phyloP scores from a whole-genome alignment of 2,888 invertebrate genomes.

The Sphaeridia pumilis region DNA sequence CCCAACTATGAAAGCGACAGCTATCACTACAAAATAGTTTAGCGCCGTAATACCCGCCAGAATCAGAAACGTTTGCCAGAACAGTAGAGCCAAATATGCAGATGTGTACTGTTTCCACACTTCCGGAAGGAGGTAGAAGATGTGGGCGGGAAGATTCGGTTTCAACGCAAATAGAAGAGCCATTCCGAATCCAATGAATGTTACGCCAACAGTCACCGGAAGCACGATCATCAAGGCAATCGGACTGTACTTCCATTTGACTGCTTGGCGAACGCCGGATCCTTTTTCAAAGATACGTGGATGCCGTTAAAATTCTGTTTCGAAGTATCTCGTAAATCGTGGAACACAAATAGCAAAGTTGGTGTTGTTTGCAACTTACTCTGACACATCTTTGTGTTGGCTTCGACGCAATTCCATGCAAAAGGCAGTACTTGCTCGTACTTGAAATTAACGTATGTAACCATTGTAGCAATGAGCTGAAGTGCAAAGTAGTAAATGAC shows the following conservation, averaged over 20 bases:
- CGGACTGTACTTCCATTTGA: too few relatives aligned
- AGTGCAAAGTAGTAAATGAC: background rate
- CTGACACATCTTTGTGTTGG: background rate
- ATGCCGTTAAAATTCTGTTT: too few relatives aligned
- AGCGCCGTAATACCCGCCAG: background rate
- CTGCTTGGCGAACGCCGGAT: too few relatives aligned
- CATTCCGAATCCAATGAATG: background rate
- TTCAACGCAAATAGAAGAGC: background rate
- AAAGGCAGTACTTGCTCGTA: background rate
- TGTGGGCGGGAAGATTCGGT: background rate
- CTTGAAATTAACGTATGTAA: background rate
- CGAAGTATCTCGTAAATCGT: too few relatives aligned
- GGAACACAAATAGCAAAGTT: background rate
- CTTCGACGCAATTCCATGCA: background rate
- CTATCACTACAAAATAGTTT: background rate
- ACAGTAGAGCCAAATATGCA: background rate
- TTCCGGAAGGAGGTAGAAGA: background rate
- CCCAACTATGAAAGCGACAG: background rate
- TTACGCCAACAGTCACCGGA: background rate
- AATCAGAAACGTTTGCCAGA: background rate
- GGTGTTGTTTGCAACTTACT: background rate
- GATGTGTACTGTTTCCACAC: background rate
- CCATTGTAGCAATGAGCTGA: background rate
- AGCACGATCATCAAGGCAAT: too few relatives aligned
- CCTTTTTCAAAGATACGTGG: too few relatives aligned